Evolutionary conservation across 2,888 invertebrate species (phyloP).

Genomic region (Lacanobia wlatinum): DNA sequence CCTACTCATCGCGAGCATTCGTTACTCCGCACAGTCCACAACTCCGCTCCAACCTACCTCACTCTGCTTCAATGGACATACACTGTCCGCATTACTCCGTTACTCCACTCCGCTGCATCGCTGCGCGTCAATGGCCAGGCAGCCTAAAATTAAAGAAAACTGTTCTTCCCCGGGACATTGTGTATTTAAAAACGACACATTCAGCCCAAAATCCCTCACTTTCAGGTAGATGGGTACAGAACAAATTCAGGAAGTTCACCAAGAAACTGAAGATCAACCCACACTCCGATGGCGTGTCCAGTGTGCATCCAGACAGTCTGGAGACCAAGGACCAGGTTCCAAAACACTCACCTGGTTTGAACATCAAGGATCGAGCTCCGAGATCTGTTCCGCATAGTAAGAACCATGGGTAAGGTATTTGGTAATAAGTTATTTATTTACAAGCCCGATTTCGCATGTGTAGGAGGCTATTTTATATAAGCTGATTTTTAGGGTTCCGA

Average conservation of each 20-base stretch:
- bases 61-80: too few species aligned
- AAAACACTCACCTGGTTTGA: not conserved
- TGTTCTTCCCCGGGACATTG: not conserved
- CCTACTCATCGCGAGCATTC: too few species aligned
- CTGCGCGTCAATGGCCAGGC: too few species aligned
- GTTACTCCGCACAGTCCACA: too few species aligned
- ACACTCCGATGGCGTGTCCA: not conserved
- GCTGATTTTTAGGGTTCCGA: too few species aligned
- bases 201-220: not conserved
- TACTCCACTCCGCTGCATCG: too few species aligned
- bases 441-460: too few species aligned
- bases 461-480: too few species aligned
- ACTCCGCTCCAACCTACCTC: too few species aligned
- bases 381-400: not conserved
- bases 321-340: constrained; percentile 18
- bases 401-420: not conserved
- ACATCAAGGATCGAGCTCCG: constrained; percentile 14
- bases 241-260: constrained; percentile 74
- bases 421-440: too few species aligned
- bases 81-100: too few species aligned
- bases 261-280: constrained; percentile 64
- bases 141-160: not conserved
- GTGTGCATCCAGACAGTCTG: not conserved
- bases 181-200: not conserved
- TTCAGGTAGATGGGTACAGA: constrained; percentile 76